Percentiles rank a stretch among this genome's conserved stretches.
Conservation (phyloP, 2,888 invertebrate genomes). For the Aspidapion aeneum region DNA sequence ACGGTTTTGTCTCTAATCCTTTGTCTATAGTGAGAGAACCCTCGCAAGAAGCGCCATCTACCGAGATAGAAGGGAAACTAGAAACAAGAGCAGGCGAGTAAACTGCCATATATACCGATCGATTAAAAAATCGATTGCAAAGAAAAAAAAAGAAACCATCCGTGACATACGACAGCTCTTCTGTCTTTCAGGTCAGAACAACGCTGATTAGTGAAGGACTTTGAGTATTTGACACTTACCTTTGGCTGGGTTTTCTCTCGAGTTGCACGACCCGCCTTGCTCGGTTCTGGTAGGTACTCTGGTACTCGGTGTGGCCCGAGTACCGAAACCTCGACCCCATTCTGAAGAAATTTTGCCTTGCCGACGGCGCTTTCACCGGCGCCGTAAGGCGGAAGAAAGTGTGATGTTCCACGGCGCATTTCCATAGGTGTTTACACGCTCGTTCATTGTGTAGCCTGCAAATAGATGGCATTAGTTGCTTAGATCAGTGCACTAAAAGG, state of each 20-base stretch:
- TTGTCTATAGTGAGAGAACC: no score
- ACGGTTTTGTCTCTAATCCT: no score
- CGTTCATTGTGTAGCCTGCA: conserved; percentile 85
- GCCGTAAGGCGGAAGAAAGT: conserved; percentile 95
- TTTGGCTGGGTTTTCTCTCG: conserved; percentile 93
- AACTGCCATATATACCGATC: no score
- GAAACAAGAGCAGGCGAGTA: no score
- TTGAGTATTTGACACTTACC: conserved; percentile 45
- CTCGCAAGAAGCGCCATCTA: no score
- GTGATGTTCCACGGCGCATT: conserved; percentile 99
- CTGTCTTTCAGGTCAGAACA: no score
- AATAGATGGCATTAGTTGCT: conserved; percentile 8
- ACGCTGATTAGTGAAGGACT: conserved; percentile 1
- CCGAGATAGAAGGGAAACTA: no score
- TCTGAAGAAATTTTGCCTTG: conserved; percentile 93
- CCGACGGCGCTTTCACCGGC: conserved; percentile 83
- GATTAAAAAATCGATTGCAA: no score
- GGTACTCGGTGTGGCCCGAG: conserved; percentile 90
- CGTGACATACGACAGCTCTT: no score
- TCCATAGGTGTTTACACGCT: conserved; percentile 99
- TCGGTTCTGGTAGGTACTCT: conserved; percentile 87
- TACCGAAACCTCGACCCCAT: conserved; percentile 98
- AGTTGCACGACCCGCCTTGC: conserved; percentile 93
- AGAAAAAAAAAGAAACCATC: no score
- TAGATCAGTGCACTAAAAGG: conserved; percentile 2